Conservation (phyloP, 2,888 invertebrate species). For the Hyppa rectilinea region DNA sequence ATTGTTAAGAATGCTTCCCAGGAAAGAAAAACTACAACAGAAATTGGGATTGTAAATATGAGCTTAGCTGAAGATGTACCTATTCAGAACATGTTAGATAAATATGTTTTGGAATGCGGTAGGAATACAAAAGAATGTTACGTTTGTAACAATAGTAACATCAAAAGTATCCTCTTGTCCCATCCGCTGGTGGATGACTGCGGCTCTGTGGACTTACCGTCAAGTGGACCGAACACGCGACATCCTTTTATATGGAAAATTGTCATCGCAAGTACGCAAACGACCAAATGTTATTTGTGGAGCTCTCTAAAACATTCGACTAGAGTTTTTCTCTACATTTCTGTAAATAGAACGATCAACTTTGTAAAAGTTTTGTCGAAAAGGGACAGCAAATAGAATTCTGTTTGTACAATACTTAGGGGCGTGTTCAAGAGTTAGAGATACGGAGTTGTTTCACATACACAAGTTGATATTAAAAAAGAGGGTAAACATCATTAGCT, state of each 20-base stretch:
- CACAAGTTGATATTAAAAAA: slow-evolving; percentile 63
- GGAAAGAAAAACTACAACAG: neutral
- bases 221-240: slow-evolving; percentile 46
- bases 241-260: slow-evolving; percentile 59
- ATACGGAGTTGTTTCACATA: slow-evolving; percentile 67
- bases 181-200: slow-evolving; percentile 30
- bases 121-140: slow-evolving; percentile 27
- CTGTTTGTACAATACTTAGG: slow-evolving; percentile 73
- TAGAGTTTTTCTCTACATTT: slow-evolving; percentile 67
- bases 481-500: slow-evolving; percentile 59
- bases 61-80: slow-evolving; percentile 3
- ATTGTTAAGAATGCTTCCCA: neutral
- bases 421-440: slow-evolving; percentile 68
- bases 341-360: slow-evolving; percentile 66
- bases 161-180: slow-evolving; percentile 42
- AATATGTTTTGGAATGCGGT: slow-evolving; percentile 24
- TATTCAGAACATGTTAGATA: slow-evolving; percentile 4
- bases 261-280: slow-evolving; percentile 54
- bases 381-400: slow-evolving; percentile 74
- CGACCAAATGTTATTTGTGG: slow-evolving; percentile 69
- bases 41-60: neutral
- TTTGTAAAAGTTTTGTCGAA: slow-evolving; percentile 67
- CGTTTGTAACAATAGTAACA: slow-evolving; percentile 34
- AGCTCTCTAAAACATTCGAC: slow-evolving; percentile 69
- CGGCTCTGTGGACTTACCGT: slow-evolving; percentile 48